Evolutionary conservation across 2,888 invertebrate species (phyloP), one percentile per base, ranked within the genome.

Genomic region (Caenorhabditis sp.): DNA sequence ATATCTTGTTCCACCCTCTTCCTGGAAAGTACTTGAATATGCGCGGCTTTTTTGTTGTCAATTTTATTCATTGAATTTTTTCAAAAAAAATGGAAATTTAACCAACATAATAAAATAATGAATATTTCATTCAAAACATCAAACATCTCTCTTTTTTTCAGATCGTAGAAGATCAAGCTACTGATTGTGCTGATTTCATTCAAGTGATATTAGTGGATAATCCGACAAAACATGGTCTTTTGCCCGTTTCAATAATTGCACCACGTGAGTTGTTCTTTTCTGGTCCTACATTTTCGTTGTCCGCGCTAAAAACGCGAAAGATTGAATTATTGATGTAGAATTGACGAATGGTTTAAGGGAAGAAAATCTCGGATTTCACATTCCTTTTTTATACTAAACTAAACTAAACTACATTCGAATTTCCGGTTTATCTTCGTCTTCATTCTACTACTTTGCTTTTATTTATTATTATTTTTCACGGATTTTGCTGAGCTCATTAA

Each of bases 151-250:
- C 36, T 36, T 36, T 36, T 36, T 43, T 75, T 74, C 75, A 80
- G 79, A 68, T 77, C 31, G 58, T 77, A 26, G 79, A 80, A 52
- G 71, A 77, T 38, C 76, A 78, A 56, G 67, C 79, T 3, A 67
- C 68, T 12, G 79, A 77, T 26, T 59, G 36, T 54, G 65, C 79
- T 27, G 80, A 80, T 36, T 76, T 61, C 56, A 58, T 78, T 26
- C 70, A 70, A 62, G 78, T 78, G 10, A 67, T 71, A 1, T 57
- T 78, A 0, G 67, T 65, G n/a, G 80, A 80, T 23, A 69, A 74
- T 8, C 76, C 76, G 1, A 43, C 60, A 20, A 60, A 72, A 26
- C 66, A 71, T n/a, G 80, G 80, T 1, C 76, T 78, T 52, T 72
- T 80, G 17, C 80, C 80, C 0, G 66, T 26, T 23, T 65, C 67